A percentile compares a stretch with the other conserved stretches of the same genome.
Evolutionary conservation across 2,888 invertebrate species (phyloP).

Genomic region (Pyrochroa serraticornis): DNA sequence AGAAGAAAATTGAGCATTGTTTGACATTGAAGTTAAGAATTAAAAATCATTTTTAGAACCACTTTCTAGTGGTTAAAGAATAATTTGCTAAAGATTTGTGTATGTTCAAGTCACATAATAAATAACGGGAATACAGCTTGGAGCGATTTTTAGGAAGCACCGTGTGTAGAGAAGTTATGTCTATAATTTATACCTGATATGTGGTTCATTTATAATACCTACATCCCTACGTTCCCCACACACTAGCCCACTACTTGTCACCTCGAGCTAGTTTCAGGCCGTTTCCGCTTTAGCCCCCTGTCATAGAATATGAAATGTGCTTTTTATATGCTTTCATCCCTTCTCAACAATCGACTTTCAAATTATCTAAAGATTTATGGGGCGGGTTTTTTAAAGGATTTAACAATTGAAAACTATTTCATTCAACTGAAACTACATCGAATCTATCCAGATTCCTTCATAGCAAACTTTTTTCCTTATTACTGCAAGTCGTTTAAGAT

Average conservation of each 20-base stretch:
- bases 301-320: conserved; percentile 39
- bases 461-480: not conserved
- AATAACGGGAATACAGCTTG: no score
- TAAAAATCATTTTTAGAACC: no score
- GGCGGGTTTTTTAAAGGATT: conserved; percentile 31
- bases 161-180: not conserved
- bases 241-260: conserved; percentile 22
- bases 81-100: no score
- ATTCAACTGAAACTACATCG: conserved; percentile 10
- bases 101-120: no score
- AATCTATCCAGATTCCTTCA: not conserved
- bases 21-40: no score
- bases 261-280: conserved; percentile 25
- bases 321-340: conserved; percentile 33
- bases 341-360: conserved; percentile 26
- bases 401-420: conserved; percentile 26
- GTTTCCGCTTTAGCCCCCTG: conserved; percentile 39
- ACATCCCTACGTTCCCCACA: no score
- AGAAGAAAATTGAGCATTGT: no score
- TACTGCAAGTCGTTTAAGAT: no score
- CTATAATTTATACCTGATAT: not conserved
- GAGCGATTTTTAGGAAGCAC: not conserved
- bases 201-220: no score
- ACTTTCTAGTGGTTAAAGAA: no score
- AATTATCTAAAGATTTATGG: conserved; percentile 30